These are phyloP conservation scores for Phrynocephalus vlangalii DNA, from an alignment of 2,797 vertebrate species.

Conservation along the genomic window DNA sequence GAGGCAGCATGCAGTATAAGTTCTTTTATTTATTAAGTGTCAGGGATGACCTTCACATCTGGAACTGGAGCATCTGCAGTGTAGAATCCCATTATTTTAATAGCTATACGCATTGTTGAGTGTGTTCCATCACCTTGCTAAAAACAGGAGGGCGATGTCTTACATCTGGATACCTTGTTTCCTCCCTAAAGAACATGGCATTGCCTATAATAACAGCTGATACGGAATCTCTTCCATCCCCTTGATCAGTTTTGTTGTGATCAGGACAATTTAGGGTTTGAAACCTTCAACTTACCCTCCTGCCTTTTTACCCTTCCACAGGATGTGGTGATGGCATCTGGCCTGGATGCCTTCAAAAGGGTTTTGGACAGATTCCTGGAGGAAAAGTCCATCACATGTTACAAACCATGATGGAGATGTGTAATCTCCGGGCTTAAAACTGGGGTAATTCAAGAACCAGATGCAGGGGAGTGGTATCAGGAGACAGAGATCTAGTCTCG, in stretches of 20 bases:
- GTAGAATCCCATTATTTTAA: background rate
- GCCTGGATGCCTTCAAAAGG: no score
- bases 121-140: background rate
- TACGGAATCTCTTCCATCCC: rapidly evolving
- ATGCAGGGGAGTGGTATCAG: no score
- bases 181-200: background rate
- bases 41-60: background rate
- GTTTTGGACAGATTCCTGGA: no score
- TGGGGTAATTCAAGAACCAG: no score
- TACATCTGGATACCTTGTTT: background rate
- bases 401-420: no score
- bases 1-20: slow-evolving; percentile 7
- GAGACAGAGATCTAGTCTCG: no score
- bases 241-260: background rate
- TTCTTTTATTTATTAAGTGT: background rate
- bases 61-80: slow-evolving; percentile 26
- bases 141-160: background rate
- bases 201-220: background rate
- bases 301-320: background rate
- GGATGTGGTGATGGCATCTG: no score
- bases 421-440: no score
- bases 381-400: no score
- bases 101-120: slow-evolving; percentile 15
- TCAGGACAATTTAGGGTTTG: background rate
- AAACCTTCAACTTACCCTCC: background rate